Conservation (phyloP, 2,888 invertebrate species). For the Podabrus alpinus region DNA sequence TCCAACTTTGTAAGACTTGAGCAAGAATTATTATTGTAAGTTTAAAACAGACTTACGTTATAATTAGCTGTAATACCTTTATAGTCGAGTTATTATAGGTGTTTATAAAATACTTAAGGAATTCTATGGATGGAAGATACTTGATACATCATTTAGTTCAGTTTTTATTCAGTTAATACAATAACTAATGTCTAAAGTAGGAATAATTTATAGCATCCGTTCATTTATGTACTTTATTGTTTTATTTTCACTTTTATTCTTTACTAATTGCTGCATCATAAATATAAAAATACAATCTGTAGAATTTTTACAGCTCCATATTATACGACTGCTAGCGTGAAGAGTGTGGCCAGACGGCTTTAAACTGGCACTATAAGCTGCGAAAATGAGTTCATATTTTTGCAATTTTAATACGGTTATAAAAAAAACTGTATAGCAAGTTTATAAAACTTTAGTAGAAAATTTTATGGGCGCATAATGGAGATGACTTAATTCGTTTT, state of each 20-base stretch:
- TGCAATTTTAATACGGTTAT: conserved; percentile 17
- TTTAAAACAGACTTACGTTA: not conserved
- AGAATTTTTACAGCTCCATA: conserved; percentile 10
- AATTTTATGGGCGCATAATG: not conserved
- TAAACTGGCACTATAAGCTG: conserved; percentile 12
- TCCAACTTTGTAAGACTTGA: too few species aligned
- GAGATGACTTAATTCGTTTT: not conserved
- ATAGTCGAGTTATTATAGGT: not conserved
- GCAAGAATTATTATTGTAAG: not conserved
- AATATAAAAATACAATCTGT: conserved; percentile 10
- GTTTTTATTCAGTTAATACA: not conserved
- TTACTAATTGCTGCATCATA: conserved; percentile 13
- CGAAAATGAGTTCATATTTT: conserved; percentile 22
- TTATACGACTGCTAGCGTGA: conserved; percentile 1
- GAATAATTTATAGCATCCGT: conserved; percentile 8
- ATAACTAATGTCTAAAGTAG: not conserved
- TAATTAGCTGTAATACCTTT: not conserved
- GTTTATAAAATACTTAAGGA: not conserved
- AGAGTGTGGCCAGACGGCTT: conserved; percentile 14
- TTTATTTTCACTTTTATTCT: conserved; percentile 17
- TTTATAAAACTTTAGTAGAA: conserved; percentile 9
- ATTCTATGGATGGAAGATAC: not conserved
- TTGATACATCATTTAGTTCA: not conserved
- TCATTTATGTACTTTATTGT: conserved; percentile 9
- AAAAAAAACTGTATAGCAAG: conserved; percentile 8